Percentiles rank a stretch among this genome's conserved stretches.
Conservation (phyloP, 2,888 invertebrate genomes). For the Drosophila cyrtoloma region DNA sequence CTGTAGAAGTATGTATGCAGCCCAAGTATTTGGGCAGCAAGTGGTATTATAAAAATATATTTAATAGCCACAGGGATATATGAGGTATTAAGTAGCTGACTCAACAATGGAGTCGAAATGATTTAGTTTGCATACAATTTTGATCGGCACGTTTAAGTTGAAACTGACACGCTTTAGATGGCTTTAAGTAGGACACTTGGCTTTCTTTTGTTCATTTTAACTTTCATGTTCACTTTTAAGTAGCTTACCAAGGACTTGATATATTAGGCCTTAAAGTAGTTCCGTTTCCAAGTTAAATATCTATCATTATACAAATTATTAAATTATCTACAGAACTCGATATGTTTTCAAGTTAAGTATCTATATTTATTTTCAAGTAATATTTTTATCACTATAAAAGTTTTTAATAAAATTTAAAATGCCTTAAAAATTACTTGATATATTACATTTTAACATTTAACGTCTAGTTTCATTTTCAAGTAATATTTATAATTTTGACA, state of each 20-base stretch:
- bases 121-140: neutral
- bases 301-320: neutral
- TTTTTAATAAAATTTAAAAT: neutral
- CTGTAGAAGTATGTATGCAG: too few species aligned
- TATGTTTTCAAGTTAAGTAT: neutral
- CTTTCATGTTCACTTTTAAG: neutral
- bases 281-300: neutral
- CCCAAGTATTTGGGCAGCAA: neutral
- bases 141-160: neutral
- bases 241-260: neutral
- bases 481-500: neutral
- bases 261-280: neutral
- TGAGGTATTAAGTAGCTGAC: neutral
- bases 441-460: neutral
- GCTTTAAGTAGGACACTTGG: neutral
- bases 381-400: neutral
- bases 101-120: neutral
- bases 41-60: neutral
- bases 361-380: neutral
- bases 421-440: neutral
- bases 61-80: neutral
- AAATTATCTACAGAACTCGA: neutral
- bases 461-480: neutral
- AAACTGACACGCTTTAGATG: neutral
- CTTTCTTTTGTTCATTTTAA: too few species aligned